These are phyloP conservation scores for Sisyra terminalis DNA, from an alignment of 2,888 invertebrate species.

Conservation along the genomic window DNA sequence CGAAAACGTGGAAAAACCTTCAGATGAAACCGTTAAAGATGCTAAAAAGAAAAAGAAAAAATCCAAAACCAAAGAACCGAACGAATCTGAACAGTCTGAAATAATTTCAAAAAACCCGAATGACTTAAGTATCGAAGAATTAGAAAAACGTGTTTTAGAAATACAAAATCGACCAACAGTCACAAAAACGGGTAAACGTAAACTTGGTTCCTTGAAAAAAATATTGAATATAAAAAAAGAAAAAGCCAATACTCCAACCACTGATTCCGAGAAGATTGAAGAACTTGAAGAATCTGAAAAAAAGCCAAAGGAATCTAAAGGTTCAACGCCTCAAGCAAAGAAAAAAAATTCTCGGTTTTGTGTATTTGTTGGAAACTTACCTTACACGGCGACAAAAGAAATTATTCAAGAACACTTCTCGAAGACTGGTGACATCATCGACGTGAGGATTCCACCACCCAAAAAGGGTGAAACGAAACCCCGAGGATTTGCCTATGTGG, in stretches of 20 bases:
- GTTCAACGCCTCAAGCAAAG: too few species aligned
- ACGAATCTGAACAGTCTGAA: too few species aligned
- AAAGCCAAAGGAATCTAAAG: too few species aligned
- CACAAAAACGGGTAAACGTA: not conserved
- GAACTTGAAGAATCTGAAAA: not conserved
- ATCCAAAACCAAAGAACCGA: too few species aligned
- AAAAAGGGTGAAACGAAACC: constrained; percentile 20
- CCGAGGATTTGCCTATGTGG: constrained; percentile 29
- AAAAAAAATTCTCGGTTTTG: constrained; percentile 21
- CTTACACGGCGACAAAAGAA: constrained; percentile 22
- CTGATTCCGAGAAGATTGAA: not conserved
- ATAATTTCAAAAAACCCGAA: too few species aligned
- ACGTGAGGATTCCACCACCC: constrained; percentile 24
- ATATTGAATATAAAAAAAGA: not conserved
- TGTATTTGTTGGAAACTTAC: constrained; percentile 29
- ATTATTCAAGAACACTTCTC: constrained; percentile 28
- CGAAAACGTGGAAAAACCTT: too few species aligned
- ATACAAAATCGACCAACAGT: constrained; percentile 2
- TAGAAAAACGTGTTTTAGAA: not conserved
- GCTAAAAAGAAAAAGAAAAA: too few species aligned
- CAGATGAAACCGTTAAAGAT: too few species aligned
- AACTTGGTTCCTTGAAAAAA: not conserved
- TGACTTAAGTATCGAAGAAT: too few species aligned
- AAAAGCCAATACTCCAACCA: not conserved
- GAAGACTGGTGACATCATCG: constrained; percentile 23